Evolutionary conservation across 2,113 vertebrate species (phyloP).

Genomic region (Ciconia stormi): DNA sequence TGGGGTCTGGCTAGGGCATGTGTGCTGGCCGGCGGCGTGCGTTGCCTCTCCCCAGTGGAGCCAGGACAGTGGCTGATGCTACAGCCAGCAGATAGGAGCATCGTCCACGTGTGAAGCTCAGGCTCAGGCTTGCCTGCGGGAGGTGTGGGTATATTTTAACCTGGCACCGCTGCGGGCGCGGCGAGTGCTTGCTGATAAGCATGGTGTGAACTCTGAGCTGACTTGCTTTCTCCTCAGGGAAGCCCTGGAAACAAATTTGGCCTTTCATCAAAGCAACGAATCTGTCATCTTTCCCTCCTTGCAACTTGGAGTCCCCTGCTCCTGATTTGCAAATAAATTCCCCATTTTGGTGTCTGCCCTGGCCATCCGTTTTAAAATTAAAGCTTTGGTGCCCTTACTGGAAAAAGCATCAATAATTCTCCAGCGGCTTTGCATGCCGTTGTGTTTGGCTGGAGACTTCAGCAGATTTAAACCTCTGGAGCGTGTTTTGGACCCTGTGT

Average conservation of each 20-base stretch:
- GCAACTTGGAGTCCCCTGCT: slow-evolving; percentile 42
- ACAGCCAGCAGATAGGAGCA: neutral
- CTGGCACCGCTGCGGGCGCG: neutral
- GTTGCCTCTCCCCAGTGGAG: rapidly evolving
- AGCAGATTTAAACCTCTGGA: slow-evolving; percentile 66
- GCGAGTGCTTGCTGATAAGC: neutral
- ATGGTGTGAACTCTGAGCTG: neutral
- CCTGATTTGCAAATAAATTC: slow-evolving; percentile 67
- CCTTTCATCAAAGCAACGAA: slow-evolving; percentile 59
- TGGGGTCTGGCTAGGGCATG: rapidly evolving
- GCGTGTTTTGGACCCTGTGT: slow-evolving; percentile 13
- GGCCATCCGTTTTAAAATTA: slow-evolving; percentile 68
- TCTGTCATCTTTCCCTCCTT: slow-evolving; percentile 72
- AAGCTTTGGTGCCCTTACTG: slow-evolving; percentile 55
- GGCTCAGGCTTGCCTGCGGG: neutral
- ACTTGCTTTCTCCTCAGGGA: slow-evolving; percentile 21
- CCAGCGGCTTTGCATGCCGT: neutral
- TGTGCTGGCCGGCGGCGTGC: neutral
- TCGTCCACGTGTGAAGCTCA: rapidly evolving
- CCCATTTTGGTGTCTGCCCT: slow-evolving; percentile 55
- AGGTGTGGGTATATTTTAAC: neutral
- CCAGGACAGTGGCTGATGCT: neutral
- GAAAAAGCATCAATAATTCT: slow-evolving; percentile 62
- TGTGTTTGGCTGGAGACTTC: slow-evolving; percentile 33
- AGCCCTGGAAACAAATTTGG: slow-evolving; percentile 59